Conservation (phyloP, 2,797 vertebrate genomes). For the Synaphobranchus kaupii region DNA sequence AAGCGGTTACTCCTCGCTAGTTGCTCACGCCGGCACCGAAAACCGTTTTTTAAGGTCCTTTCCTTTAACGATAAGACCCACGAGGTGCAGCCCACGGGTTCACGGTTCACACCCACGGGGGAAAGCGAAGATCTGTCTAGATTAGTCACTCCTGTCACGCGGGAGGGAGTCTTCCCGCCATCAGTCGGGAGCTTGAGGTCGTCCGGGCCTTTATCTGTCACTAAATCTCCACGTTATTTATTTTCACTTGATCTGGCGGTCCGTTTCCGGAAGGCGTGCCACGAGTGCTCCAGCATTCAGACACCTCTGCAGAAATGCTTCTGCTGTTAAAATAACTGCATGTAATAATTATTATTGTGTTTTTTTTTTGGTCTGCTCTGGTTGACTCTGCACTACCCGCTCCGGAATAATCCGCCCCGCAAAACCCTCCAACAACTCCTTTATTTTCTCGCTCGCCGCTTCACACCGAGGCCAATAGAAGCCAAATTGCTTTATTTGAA, state of each 20-base stretch:
- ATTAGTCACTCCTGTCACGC: not conserved
- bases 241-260: not conserved
- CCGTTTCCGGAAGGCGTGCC: not conserved
- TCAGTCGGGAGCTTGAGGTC: not conserved
- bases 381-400: not conserved
- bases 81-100: not conserved
- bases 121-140: not conserved
- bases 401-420: not conserved
- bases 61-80: not conserved
- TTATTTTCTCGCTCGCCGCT: not conserved
- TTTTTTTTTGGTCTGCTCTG: not conserved
- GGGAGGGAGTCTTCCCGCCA: not conserved
- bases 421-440: not conserved
- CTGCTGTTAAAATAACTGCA: not conserved
- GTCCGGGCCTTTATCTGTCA: not conserved
- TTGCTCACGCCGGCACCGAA: too few relatives aligned
- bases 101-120: too few relatives aligned
- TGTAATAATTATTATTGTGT: not conserved
- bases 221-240: not conserved
- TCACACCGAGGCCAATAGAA: not conserved
- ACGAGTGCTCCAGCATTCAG: not conserved
- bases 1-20: too few relatives aligned
- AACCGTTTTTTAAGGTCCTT: too few relatives aligned
- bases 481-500: conserved; percentile 17
- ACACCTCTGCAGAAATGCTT: not conserved